A percentile compares a stretch with the other conserved stretches of the same genome.
Evolutionary conservation across 2,113 vertebrate genomes (phyloP).

Genomic region (Chascanopsetta lugubris): DNA sequence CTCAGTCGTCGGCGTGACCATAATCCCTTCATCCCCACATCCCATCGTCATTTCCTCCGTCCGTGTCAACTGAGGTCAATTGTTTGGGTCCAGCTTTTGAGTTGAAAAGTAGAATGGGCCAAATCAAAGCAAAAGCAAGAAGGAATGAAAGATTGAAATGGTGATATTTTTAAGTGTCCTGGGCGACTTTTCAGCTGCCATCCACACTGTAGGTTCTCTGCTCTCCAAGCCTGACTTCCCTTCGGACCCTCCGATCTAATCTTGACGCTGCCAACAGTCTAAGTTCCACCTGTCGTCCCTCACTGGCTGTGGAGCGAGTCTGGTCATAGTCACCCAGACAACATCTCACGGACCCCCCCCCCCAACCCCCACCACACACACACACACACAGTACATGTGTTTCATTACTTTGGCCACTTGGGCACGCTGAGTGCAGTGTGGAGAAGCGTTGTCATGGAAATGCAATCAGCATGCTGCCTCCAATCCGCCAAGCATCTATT

Average conservation of each 20-base stretch:
- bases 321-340: not conserved
- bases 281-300: not conserved
- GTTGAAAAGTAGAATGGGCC: too few relatives aligned
- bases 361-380: too few relatives aligned
- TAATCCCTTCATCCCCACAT: too few relatives aligned
- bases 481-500: constrained; percentile 60
- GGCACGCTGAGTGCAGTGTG: constrained; percentile 33
- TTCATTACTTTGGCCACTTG: constrained; percentile 47
- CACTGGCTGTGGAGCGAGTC: not conserved
- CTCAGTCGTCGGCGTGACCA: too few relatives aligned
- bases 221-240: not conserved
- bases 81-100: too few relatives aligned
- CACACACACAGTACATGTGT: constrained; percentile 7
- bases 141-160: too few relatives aligned
- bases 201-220: not conserved
- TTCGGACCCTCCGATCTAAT: constrained; percentile 3
- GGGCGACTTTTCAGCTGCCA: not conserved
- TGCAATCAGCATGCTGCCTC: constrained; percentile 48
- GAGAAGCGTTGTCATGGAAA: constrained; percentile 74
- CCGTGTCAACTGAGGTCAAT: too few relatives aligned
- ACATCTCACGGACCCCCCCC: not conserved
- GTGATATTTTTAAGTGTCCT: too few relatives aligned
- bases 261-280: not conserved
- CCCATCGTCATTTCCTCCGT: too few relatives aligned
- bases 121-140: too few relatives aligned